These are phyloP conservation scores for Rhinopithecus roxellana DNA, from an alignment of 2,113 vertebrate genomes.

Conservation along the genomic window DNA sequence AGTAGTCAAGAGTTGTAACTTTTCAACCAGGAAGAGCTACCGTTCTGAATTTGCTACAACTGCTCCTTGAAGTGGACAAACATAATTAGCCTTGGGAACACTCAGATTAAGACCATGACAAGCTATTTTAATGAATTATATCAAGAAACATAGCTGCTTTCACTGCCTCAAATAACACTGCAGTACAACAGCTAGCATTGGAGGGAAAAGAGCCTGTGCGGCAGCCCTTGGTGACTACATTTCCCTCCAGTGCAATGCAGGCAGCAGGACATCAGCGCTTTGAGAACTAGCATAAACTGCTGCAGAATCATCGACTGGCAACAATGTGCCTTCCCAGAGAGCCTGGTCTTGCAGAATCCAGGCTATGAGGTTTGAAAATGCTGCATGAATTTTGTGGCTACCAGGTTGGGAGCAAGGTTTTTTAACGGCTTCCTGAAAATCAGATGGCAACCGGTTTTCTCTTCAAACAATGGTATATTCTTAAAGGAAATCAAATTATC, in stretches of 20 bases:
- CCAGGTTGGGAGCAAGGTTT: not conserved
- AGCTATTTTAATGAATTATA: constrained; percentile 65
- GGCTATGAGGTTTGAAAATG: not conserved
- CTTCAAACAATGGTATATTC: not conserved
- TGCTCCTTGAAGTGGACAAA: constrained; percentile 46
- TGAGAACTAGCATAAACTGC: not conserved
- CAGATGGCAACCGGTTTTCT: not conserved
- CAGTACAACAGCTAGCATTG: not conserved
- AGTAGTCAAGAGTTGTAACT: constrained; percentile 32
- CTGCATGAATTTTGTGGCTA: not conserved
- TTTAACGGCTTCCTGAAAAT: not conserved
- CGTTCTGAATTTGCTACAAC: not conserved
- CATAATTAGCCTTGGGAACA: constrained; percentile 47
- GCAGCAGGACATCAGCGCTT: not conserved
- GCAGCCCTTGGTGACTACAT: not conserved
- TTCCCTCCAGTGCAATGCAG: not conserved
- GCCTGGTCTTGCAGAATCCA: not conserved
- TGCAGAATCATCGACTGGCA: not conserved
- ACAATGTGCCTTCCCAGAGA: not conserved
- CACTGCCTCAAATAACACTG: constrained; percentile 9
- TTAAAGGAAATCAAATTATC: constrained; percentile 29
- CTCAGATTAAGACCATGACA: constrained; percentile 39
- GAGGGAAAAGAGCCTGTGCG: not conserved
- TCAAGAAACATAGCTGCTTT: constrained; percentile 46
- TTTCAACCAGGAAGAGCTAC: constrained; percentile 27